Percentiles rank a stretch among this genome's conserved stretches.
Conservation (phyloP, 2,113 vertebrate genomes). For the Scophthalmus maximus region DNA sequence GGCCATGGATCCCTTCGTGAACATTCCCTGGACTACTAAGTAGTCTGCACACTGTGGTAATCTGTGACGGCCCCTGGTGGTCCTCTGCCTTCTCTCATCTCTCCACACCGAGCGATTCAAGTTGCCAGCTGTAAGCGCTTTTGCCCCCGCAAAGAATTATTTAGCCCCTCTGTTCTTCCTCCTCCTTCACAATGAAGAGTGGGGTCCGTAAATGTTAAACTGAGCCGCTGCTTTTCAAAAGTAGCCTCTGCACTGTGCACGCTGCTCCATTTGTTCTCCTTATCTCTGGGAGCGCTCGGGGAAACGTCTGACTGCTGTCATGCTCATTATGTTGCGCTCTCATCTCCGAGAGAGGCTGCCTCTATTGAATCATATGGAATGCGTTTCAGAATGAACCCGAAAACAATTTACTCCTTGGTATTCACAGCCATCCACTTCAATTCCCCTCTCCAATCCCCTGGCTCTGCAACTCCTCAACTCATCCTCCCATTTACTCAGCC, state of each 20-base stretch:
- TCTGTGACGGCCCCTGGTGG: slow-evolving; percentile 32
- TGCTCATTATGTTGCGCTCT: slow-evolving; percentile 37
- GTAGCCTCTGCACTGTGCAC: slow-evolving; percentile 14
- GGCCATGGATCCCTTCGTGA: slow-evolving; percentile 22
- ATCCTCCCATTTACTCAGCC: slow-evolving; percentile 23
- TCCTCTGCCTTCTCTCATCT: slow-evolving; percentile 31
- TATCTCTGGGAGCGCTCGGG: slow-evolving; percentile 8
- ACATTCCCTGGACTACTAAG: slow-evolving; percentile 25
- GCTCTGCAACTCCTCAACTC: slow-evolving; percentile 28
- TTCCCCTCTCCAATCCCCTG: slow-evolving; percentile 15
- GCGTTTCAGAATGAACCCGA: slow-evolving; percentile 46
- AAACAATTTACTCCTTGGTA: slow-evolving; percentile 50
- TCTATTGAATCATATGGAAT: slow-evolving; percentile 43
- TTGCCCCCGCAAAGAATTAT: slow-evolving; percentile 28
- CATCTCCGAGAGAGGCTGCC: slow-evolving; percentile 31
- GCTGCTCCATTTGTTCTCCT: slow-evolving; percentile 34
- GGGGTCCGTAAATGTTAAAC: slow-evolving; percentile 17
- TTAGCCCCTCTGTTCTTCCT: slow-evolving; percentile 21
- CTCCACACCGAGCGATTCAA: slow-evolving; percentile 15
- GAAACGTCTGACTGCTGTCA: slow-evolving; percentile 28
- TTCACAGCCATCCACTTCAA: slow-evolving; percentile 43
- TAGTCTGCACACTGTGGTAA: slow-evolving; percentile 29
- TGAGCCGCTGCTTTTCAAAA: not conserved
- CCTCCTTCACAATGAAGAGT: slow-evolving; percentile 17
- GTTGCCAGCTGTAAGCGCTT: slow-evolving; percentile 42